Evolutionary conservation across 2,113 vertebrate species (phyloP), one percentile per base, ranked within the genome.

Genomic region (Stigmatopora nigra): DNA sequence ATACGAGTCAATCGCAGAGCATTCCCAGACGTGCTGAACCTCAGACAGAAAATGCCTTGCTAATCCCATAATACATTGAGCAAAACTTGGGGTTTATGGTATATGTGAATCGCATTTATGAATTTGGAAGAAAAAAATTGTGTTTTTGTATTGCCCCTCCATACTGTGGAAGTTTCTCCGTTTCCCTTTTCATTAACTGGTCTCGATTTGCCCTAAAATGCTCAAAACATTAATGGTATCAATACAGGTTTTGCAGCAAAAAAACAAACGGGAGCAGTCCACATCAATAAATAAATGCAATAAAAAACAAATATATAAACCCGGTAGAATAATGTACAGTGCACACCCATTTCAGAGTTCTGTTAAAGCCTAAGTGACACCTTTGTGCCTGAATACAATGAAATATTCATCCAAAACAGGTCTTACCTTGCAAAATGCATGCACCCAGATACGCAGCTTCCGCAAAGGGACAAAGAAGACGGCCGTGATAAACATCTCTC

Each of bases 401-500:
- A 38, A 19, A 38, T 58, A 17, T 36, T 58, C 6, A 36, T 10
- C 25, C 25, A 17, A 17, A 36, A 41, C 2, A 12, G 41, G 9
- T 22, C 92, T 91, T 81, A 98, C 97, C 97, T 92, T 98, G 96
- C 7, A 97, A 77, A 20, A 98, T 94, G 76, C 94, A 98, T 67
- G 95, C 95, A 86, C 96, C 97, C 72, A 99, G 83, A 77, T 93
- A 97, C 25, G 93, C 95, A 78, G 97, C 97, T 76, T 99, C 96
- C 51, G 92, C 91, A 75, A 98, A 96, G 17, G 93, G 95, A 71
- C 97, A 99, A 59, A 99, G 90, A 77, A 99, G 89, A 60, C 97
- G 93, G 7, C 96, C 97, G 4, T 99, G 97, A 84, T 97, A 97
- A 84, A 99, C 92, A n/a, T 98, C 97, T 71, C 97, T 93, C 86